A percentile compares a stretch with the other conserved stretches of the same genome.
Conservation (phyloP, 2,113 vertebrate genomes). For the Cacatua alba region DNA sequence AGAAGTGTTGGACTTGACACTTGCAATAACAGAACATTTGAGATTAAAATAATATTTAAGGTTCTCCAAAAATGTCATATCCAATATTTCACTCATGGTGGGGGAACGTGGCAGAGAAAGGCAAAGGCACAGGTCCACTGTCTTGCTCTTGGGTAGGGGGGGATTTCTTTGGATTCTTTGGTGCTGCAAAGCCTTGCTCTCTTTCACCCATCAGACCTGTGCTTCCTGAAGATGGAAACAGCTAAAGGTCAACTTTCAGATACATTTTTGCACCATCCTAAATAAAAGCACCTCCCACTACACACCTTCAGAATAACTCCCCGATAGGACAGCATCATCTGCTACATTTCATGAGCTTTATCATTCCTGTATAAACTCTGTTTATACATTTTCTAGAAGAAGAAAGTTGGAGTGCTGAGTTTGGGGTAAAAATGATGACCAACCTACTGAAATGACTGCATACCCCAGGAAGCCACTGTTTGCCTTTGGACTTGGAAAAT, state of each 20-base stretch:
- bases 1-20: conserved; percentile 59
- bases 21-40: conserved; percentile 69
- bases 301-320: neutral
- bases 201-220: neutral
- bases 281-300: neutral
- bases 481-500: neutral
- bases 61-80: conserved; percentile 37
- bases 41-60: conserved; percentile 74
- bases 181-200: neutral
- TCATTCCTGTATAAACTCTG: neutral
- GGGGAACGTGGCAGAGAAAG: neutral
- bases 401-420: neutral
- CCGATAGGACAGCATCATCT: neutral
- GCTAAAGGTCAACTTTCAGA: neutral
- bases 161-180: neutral
- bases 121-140: neutral
- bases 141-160: neutral
- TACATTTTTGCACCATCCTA: neutral
- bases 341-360: neutral
- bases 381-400: neutral
- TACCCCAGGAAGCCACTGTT: neutral
- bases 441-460: neutral
- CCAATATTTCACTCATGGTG: conserved; percentile 58
- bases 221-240: neutral
- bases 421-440: neutral